phyloP scores from a whole-genome alignment of 2,888 invertebrate species.

The Cataglyphis livida region DNA sequence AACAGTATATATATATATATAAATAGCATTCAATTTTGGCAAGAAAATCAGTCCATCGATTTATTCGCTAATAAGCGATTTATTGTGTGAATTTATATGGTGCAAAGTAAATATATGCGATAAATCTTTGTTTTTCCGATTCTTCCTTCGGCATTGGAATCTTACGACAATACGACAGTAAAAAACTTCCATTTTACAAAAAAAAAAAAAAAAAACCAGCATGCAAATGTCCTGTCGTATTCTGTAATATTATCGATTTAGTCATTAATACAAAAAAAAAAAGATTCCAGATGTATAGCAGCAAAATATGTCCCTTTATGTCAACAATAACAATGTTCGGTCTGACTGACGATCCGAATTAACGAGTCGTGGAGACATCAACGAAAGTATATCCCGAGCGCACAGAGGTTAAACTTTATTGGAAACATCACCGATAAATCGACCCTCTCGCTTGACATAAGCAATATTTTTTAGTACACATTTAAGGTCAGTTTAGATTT shows the following conservation, averaged over 20 bases:
- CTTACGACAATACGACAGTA: neutral
- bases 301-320: slow-evolving; percentile 32
- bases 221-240: slow-evolving; percentile 64
- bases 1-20: neutral
- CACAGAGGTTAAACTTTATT: slow-evolving; percentile 58
- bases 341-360: slow-evolving; percentile 64
- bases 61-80: neutral
- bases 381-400: slow-evolving; percentile 72
- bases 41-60: slow-evolving; percentile 2
- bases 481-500: slow-evolving; percentile 84
- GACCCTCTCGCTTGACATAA: slow-evolving; percentile 67
- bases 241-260: slow-evolving; percentile 72
- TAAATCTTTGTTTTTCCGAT: slow-evolving; percentile 21
- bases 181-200: slow-evolving; percentile 30
- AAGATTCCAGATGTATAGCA: slow-evolving; percentile 50
- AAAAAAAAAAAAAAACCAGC: slow-evolving; percentile 21
- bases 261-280: slow-evolving; percentile 52
- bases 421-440: slow-evolving; percentile 45
- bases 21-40: slow-evolving; percentile 3
- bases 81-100: slow-evolving; percentile 28
- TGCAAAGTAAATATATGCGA: neutral
- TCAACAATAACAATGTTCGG: slow-evolving; percentile 58
- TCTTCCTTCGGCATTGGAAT: slow-evolving; percentile 56
- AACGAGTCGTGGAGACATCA: slow-evolving; percentile 69
- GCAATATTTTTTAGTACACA: slow-evolving; percentile 80